Evolutionary conservation across 2,797 vertebrate genomes (phyloP).

Genomic region (Catostomus latipinnis): DNA sequence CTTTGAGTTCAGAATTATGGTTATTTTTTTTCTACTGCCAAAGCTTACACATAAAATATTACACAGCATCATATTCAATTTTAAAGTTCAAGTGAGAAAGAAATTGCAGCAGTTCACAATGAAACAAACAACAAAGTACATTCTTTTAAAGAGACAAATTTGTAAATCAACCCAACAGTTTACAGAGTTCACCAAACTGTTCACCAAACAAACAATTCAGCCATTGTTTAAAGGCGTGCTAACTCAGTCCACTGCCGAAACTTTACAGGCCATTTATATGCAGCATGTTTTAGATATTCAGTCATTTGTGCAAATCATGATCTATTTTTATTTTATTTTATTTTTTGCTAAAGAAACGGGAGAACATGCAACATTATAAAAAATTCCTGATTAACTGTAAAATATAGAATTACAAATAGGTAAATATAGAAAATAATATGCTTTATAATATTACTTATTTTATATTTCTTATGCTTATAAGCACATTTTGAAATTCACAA

Average conservation of each 20-base stretch:
- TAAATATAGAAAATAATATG: slow-evolving; percentile 24
- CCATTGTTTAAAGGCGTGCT: slow-evolving; percentile 15
- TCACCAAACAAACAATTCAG: slow-evolving; percentile 25
- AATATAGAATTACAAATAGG: slow-evolving; percentile 37
- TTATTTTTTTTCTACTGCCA: slow-evolving; percentile 34
- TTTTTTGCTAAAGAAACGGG: background rate
- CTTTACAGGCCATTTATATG: slow-evolving; percentile 52
- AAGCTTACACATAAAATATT: slow-evolving; percentile 44
- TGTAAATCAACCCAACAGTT: slow-evolving; percentile 21
- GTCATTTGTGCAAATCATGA: slow-evolving; percentile 44
- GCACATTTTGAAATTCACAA: background rate
- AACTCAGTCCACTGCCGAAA: slow-evolving; percentile 3
- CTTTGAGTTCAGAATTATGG: slow-evolving; percentile 25
- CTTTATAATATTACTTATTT: slow-evolving; percentile 26
- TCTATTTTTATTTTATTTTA: slow-evolving; percentile 16
- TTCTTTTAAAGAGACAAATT: slow-evolving; percentile 44
- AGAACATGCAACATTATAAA: slow-evolving; percentile 35
- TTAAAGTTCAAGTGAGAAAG: slow-evolving; percentile 48
- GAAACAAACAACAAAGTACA: slow-evolving; percentile 43
- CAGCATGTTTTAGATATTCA: slow-evolving; percentile 58
- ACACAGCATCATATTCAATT: slow-evolving; percentile 60
- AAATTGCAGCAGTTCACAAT: slow-evolving; percentile 53
- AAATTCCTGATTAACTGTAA: slow-evolving; percentile 20
- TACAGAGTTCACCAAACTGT: slow-evolving; percentile 3
- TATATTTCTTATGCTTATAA: background rate